Base-by-base conservation (phyloP, 2,797 vertebrate species). In the Paguma larvata region DNA sequence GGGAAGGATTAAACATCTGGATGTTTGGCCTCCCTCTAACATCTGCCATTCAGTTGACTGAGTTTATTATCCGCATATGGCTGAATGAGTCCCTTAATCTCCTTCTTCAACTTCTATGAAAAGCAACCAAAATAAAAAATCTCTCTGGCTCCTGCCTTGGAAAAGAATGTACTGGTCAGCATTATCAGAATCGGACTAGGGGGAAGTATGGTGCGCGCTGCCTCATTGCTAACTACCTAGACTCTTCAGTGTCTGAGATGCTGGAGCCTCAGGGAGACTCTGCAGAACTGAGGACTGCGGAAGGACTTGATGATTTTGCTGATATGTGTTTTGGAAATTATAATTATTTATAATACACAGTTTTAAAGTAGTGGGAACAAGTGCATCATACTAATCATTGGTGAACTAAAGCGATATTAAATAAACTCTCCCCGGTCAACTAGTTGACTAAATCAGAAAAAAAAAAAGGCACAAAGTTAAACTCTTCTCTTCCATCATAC, bases 1-100 rank as follows among this genome's bases (percentile, higher is more conserved):
- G 41, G 34, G 79, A 97, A 97, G 75, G 77, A 95, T 94, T 97
- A 96, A 95, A 89, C 91, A 97, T 79, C 90, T 95, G 87, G 38
- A 86, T 91, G 38, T 86, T 89, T 87, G 67, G 48, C 44, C 23
- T 95, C 65, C 77, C 78, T 94, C 73, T 96, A 86, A 89, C 46
- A 91, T 86, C 89, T 96, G 73, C 56, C 68, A 77, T 70, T 89
- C 82, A 77, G 44, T 87, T 91, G 77, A 86, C 62, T 95, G 95
- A 48, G 80, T 96, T 92, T 95, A 87, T 93, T 94, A 92, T 86
- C 59, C 83, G 48, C 62, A 44, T 86, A 62, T 89, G 44, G 51
- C 67, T 93, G 78, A 88, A 15, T 27, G 63, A n/a, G 48, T 95
- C 70, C 59, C 91, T 97, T 95, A 73, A 92, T 90, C 67, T 91